Percentiles rank a stretch among this genome's conserved stretches.
Evolutionary conservation across 2,888 invertebrate species (phyloP).

Genomic region (Perizoma flavofasciatum): DNA sequence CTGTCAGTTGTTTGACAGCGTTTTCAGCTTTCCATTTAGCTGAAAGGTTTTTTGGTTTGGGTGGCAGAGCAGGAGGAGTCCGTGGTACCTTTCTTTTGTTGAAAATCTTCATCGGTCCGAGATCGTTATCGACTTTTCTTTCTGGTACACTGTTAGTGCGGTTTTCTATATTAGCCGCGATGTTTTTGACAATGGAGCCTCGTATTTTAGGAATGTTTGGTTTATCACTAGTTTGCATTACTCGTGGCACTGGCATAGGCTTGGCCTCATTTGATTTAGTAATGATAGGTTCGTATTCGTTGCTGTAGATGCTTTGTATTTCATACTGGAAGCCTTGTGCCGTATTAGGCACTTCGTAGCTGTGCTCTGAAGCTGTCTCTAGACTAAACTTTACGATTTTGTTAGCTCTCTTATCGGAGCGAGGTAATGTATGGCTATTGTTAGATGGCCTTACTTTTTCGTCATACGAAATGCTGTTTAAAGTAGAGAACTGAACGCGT

Average conservation of each 20-base stretch:
- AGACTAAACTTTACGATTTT: slow-evolving; percentile 81
- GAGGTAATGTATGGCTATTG: slow-evolving; percentile 67
- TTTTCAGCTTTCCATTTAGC: slow-evolving; percentile 86
- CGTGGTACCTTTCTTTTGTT: slow-evolving; percentile 84
- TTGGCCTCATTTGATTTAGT: slow-evolving; percentile 73
- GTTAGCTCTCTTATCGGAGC: slow-evolving; percentile 74
- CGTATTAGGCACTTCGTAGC: slow-evolving; percentile 85
- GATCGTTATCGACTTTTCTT: slow-evolving; percentile 66
- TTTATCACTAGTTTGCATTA: slow-evolving; percentile 58
- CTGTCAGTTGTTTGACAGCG: slow-evolving; percentile 68
- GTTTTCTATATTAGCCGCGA: slow-evolving; percentile 78
- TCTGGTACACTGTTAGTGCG: slow-evolving; percentile 73
- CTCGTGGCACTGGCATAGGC: slow-evolving; percentile 62
- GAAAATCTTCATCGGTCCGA: slow-evolving; percentile 75
- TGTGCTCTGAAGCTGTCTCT: slow-evolving; percentile 82
- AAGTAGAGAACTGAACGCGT: slow-evolving; percentile 86
- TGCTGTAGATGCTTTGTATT: slow-evolving; percentile 88
- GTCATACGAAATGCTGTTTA: slow-evolving; percentile 84
- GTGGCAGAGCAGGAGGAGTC: slow-evolving; percentile 89
- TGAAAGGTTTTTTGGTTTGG: slow-evolving; percentile 89
- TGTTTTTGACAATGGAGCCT: slow-evolving; percentile 79
- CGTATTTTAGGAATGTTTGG: slow-evolving; percentile 70
- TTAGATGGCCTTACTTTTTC: slow-evolving; percentile 68
- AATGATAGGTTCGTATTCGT: slow-evolving; percentile 89
- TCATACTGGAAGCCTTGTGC: slow-evolving; percentile 81